Percentiles rank a stretch among this genome's conserved stretches.
These are phyloP conservation scores for Labia minor DNA, from an alignment of 2,888 invertebrate genomes.

Conservation along the genomic window DNA sequence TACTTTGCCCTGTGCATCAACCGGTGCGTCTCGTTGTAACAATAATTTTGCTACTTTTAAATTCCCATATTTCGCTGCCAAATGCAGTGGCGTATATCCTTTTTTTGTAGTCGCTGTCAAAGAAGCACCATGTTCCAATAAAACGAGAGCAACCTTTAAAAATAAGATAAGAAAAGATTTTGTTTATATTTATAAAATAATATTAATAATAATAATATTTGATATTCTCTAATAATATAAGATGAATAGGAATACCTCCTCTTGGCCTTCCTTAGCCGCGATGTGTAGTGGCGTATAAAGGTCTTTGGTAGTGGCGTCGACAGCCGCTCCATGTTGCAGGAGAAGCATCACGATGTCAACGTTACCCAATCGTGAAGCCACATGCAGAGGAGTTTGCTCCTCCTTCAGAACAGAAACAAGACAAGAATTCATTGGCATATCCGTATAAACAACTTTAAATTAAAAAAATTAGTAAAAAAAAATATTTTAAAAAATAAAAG, in stretches of 20 bases:
- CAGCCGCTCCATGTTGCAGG: constrained; percentile 84
- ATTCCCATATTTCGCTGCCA: constrained; percentile 96
- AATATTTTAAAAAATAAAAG: too few relatives aligned
- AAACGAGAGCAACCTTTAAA: constrained; percentile 65
- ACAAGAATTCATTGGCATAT: too few relatives aligned
- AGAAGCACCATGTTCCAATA: constrained; percentile 84
- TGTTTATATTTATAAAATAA: too few relatives aligned
- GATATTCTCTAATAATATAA: too few relatives aligned
- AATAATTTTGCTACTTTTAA: constrained; percentile 76
- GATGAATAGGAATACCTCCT: constrained; percentile 57
- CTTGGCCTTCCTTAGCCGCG: constrained; percentile 93
- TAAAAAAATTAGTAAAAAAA: constrained; percentile 14
- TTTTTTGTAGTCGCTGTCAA: constrained; percentile 87
- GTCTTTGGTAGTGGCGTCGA: constrained; percentile 85
- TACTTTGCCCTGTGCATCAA: constrained; percentile 79
- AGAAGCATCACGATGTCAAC: constrained; percentile 89
- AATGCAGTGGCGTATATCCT: constrained; percentile 93
- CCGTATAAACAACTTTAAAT: too few relatives aligned
- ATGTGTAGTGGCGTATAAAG: constrained; percentile 93
- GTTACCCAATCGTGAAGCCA: constrained; percentile 90
- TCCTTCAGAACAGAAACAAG: constrained; percentile 51
- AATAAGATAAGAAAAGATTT: too few relatives aligned
- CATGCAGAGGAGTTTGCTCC: constrained; percentile 93
- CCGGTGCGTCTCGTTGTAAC: constrained; percentile 74
- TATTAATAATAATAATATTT: not conserved